A percentile compares a stretch with the other conserved stretches of the same genome.
phyloP scores from a whole-genome alignment of 2,113 vertebrate genomes.

The Oncorhynchus clarkii region DNA sequence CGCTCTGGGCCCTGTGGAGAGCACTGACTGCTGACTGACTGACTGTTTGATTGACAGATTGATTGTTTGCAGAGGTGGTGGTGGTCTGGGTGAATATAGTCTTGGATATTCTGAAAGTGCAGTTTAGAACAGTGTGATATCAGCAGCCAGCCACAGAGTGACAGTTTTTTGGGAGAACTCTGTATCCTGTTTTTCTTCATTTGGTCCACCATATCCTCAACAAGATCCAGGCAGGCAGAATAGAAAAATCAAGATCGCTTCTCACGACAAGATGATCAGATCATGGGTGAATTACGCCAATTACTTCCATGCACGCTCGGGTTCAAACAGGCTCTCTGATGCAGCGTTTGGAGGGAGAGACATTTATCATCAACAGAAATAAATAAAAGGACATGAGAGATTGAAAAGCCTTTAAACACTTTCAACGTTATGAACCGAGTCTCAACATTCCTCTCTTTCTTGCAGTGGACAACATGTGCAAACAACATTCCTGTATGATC shows the following conservation, averaged over 20 bases:
- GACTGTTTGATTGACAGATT: conserved; percentile 30
- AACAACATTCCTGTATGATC: conserved; percentile 19
- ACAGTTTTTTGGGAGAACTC: conserved; percentile 28
- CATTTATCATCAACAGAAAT: conserved; percentile 30
- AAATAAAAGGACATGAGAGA: conserved; percentile 31
- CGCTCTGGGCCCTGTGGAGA: too few relatives aligned
- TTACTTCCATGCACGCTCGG: conserved; percentile 16
- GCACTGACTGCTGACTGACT: neutral
- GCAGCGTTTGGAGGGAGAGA: neutral
- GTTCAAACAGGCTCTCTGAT: neutral
- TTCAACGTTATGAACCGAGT: conserved; percentile 1
- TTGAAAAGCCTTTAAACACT: neutral
- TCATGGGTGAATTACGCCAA: conserved; percentile 32
- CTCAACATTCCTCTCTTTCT: neutral
- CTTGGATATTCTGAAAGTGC: conserved; percentile 3
- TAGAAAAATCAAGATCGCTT: conserved; percentile 15
- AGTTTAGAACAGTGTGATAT: conserved; percentile 27
- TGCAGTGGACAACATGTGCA: conserved; percentile 4
- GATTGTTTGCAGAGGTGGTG: conserved; percentile 30
- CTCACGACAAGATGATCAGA: conserved; percentile 37
- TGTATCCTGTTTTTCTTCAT: conserved; percentile 23
- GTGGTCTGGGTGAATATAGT: too few relatives aligned
- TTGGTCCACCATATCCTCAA: conserved; percentile 22
- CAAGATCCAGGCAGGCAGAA: neutral
- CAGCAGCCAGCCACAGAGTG: conserved; percentile 19